A percentile compares a stretch with the other conserved stretches of the same genome.
These are phyloP conservation scores for Hoplodrina blanda DNA, from an alignment of 2,888 invertebrate genomes.

Conservation along the genomic window DNA sequence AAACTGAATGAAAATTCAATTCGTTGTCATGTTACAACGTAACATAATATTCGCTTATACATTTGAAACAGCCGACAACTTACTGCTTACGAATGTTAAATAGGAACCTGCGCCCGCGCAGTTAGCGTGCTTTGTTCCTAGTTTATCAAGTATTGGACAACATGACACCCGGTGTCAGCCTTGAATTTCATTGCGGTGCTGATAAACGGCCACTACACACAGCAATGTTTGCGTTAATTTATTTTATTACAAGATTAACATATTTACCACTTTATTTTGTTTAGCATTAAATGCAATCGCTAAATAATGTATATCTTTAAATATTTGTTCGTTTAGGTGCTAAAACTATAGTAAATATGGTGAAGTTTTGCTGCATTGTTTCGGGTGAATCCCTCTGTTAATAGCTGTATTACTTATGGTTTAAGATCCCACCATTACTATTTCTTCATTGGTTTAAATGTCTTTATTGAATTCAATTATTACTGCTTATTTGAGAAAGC, in stretches of 20 bases:
- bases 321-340: constrained; percentile 50
- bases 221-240: constrained; percentile 76
- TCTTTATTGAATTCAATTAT: constrained; percentile 1
- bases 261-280: constrained; percentile 53
- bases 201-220: constrained; percentile 73
- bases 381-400: constrained; percentile 18
- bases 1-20: constrained; percentile 26
- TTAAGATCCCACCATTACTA: neutral
- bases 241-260: constrained; percentile 75
- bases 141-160: constrained; percentile 74
- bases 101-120: constrained; percentile 41
- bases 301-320: constrained; percentile 33
- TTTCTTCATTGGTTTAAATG: constrained; percentile 13
- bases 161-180: constrained; percentile 75
- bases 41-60: constrained; percentile 28
- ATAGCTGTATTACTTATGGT: neutral
- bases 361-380: constrained; percentile 27
- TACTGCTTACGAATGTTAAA: constrained; percentile 52
- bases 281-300: constrained; percentile 33
- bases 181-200: constrained; percentile 77
- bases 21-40: constrained; percentile 28
- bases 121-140: constrained; percentile 63
- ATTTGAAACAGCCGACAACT: constrained; percentile 40
- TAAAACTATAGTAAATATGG: constrained; percentile 44
- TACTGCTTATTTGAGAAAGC: neutral